Evolutionary conservation across 2,113 vertebrate species (phyloP).

Genomic region (Oncorhynchus mykiss): DNA sequence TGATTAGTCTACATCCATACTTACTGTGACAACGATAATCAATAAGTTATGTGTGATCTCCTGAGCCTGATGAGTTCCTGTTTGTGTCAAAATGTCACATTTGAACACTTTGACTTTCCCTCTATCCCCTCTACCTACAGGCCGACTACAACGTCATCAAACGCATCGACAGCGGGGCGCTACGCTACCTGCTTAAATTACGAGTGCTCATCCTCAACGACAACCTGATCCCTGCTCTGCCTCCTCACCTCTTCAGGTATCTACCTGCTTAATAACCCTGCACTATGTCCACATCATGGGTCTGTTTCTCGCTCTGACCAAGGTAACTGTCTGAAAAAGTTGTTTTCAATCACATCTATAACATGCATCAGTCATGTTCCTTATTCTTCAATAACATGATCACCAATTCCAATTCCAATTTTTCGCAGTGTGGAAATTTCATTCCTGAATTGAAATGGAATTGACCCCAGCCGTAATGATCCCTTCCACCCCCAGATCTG

Average conservation of each 20-base stretch:
- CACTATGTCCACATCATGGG: too few relatives aligned
- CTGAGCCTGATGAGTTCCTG: constrained; percentile 3
- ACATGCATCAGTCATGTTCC: too few relatives aligned
- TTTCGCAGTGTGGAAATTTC: too few relatives aligned
- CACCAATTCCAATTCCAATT: too few relatives aligned
- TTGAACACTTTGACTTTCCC: background rate
- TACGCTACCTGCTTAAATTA: constrained; percentile 92
- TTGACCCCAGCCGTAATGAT: background rate
- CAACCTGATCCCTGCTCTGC: constrained; percentile 95
- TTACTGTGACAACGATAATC: too few relatives aligned
- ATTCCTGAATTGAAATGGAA: background rate
- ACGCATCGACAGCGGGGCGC: constrained; percentile 93
- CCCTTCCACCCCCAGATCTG: constrained; percentile 73
- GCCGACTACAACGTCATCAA: constrained; percentile 99
- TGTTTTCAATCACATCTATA: background rate
- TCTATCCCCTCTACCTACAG: constrained; percentile 76
- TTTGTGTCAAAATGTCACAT: background rate
- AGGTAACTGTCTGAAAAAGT: too few relatives aligned
- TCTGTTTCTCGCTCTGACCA: too few relatives aligned
- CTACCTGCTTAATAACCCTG: too few relatives aligned
- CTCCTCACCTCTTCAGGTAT: constrained; percentile 88
- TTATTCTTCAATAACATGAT: too few relatives aligned
- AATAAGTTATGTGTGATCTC: background rate
- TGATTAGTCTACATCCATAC: too few relatives aligned
- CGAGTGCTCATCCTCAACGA: constrained; percentile 97